Evolutionary conservation across 2,797 vertebrate species (phyloP).

Genomic region (Crenuchus spilurus): DNA sequence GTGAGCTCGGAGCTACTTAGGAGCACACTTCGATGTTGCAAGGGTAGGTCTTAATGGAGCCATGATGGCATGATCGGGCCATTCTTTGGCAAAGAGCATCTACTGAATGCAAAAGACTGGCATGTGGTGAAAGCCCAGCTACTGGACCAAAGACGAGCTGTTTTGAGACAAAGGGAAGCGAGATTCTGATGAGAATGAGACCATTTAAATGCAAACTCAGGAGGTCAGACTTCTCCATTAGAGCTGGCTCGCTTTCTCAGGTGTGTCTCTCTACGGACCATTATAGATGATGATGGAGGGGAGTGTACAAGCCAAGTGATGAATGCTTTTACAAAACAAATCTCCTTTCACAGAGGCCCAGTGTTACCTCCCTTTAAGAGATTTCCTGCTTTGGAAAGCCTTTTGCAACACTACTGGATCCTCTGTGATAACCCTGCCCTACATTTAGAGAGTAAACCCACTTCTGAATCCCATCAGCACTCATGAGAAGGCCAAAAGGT

Average conservation of each 20-base stretch:
- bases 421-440: neutral
- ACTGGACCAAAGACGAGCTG: slow-evolving; percentile 29
- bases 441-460: neutral
- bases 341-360: neutral
- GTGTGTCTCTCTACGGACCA: slow-evolving; percentile 9
- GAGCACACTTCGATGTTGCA: too few species aligned
- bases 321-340: neutral
- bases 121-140: neutral
- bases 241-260: slow-evolving; percentile 23
- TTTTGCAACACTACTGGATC: slow-evolving; percentile 7
- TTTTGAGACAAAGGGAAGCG: slow-evolving; percentile 24
- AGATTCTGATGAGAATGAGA: slow-evolving; percentile 22
- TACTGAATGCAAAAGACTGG: slow-evolving; percentile 1
- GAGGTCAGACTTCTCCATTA: slow-evolving; percentile 21
- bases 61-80: neutral
- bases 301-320: slow-evolving; percentile 12
- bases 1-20: slow-evolving; percentile 37
- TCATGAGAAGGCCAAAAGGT: too few species aligned
- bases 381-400: neutral
- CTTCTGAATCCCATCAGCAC: neutral
- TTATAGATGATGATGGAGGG: slow-evolving; percentile 6
- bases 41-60: slow-evolving; percentile 12
- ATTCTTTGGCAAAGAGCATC: slow-evolving; percentile 10
- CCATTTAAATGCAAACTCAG: slow-evolving; percentile 43
- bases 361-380: neutral